phyloP scores from a whole-genome alignment of 2,888 invertebrate genomes.

The Girardia tigrina region DNA sequence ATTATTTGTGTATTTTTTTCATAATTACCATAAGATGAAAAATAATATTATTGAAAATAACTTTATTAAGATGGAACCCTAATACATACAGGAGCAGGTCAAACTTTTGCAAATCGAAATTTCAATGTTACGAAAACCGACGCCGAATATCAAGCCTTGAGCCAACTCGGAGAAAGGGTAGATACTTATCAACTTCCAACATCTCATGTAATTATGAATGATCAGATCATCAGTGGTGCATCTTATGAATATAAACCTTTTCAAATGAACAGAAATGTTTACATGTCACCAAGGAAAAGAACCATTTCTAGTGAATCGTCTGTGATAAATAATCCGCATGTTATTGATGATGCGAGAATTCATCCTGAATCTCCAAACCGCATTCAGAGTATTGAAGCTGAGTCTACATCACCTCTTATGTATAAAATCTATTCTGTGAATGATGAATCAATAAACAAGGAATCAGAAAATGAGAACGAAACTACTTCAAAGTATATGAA shows the following conservation, averaged over 20 bases:
- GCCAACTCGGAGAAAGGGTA: background rate
- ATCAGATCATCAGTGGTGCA: background rate
- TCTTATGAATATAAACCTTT: constrained; percentile 1
- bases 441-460: background rate
- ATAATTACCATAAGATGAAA: too few species aligned
- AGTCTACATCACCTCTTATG: background rate
- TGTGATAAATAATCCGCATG: constrained; percentile 1
- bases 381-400: background rate
- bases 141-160: background rate
- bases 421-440: background rate
- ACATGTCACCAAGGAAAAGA: background rate
- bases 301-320: background rate
- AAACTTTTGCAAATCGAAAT: background rate
- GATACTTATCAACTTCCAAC: background rate
- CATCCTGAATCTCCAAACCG: background rate
- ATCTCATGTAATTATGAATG: background rate
- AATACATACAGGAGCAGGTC: background rate
- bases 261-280: background rate
- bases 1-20: too few species aligned
- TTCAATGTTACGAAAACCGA: background rate
- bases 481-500: background rate
- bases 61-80: constrained; percentile 5
- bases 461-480: background rate
- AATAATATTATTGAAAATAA: too few species aligned
- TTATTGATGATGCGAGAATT: background rate